Evolutionary conservation across 2,797 vertebrate species (phyloP).

Genomic region (Gobionotothen gibberifrons): DNA sequence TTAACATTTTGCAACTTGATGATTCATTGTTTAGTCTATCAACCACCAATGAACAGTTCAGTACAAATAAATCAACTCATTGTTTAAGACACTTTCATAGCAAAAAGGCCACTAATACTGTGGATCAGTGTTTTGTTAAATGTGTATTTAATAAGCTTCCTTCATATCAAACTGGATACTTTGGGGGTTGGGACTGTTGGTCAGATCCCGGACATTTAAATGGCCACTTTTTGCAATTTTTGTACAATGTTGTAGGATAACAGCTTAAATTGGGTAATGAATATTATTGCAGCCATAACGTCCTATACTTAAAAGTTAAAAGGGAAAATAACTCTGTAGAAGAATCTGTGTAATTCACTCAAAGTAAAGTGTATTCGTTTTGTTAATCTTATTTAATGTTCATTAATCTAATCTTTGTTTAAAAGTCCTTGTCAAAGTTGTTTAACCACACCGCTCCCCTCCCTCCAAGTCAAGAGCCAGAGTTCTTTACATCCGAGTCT

Average conservation of each 20-base stretch:
- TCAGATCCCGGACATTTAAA: neutral
- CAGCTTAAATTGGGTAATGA: neutral
- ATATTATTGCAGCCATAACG: neutral
- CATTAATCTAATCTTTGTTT: neutral
- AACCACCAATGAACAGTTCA: neutral
- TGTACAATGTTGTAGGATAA: too few species aligned
- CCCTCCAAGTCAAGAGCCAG: neutral
- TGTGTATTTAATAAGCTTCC: neutral
- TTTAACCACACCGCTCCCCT: conserved; percentile 4
- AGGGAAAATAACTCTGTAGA: neutral
- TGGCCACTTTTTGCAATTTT: neutral
- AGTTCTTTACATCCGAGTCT: neutral
- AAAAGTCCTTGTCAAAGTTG: neutral
- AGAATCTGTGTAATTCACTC: neutral
- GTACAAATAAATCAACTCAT: neutral
- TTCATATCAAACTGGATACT: conserved; percentile 1
- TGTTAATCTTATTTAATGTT: neutral
- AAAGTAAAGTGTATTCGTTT: neutral
- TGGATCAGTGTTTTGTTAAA: neutral
- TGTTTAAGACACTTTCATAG: neutral
- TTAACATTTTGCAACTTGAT: neutral
- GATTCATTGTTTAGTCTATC: neutral
- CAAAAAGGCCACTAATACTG: neutral
- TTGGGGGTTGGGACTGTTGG: neutral
- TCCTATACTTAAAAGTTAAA: neutral